Evolutionary conservation across 1,140 invertebrate species (phyloP), one percentile per base, ranked within the genome.

Genomic region (Cheumatopsyche charites): DNA sequence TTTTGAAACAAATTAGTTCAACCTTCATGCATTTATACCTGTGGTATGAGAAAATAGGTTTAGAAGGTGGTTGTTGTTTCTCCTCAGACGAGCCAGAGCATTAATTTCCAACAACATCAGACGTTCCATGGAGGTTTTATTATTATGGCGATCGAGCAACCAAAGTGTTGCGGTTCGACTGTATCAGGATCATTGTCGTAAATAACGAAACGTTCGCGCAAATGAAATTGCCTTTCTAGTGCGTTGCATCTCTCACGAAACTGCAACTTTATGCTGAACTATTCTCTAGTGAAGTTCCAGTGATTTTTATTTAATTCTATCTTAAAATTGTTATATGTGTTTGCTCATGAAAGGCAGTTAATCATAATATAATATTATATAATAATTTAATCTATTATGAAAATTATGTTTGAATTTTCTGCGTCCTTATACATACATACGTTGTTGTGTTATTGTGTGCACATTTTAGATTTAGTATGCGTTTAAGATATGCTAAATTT

Each of bases 211-310:
- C 26, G 65, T 36, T 17, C 17, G 63, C 29, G 71, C 41, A 72
- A 72, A 72, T 67, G 63, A 72, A 72, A 72, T 72, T 72, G 71
- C 65, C 66, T 72, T 71, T 72, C 36, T 23, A 26, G 19, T 47
- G 65, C 67, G 63, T 67, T 62, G 23, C 15, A 21, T 13, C 61
- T 12, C 15, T 62, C 26, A 15, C 61, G 15, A 62, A 36, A 62
- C 17, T 29, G 25, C 61, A 62, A 62, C 36, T 1, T 68, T 68
- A 63, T 68, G 55, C 67, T 72, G 68, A 61, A 67, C 29, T 58
- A 26, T 68, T 43, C 62, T 72, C 45, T 72, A 67, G 25, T 62
- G 9, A 26, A 36, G 13, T 9, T n/a, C n/a, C n/a, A n/a, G n/a
- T 25, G 17, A 26, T 26, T 5, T 26, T 61, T 19, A 17, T 61